These are phyloP conservation scores for Platycheirus albimanus DNA, from an alignment of 2,888 invertebrate genomes.

Conservation along the genomic window DNA sequence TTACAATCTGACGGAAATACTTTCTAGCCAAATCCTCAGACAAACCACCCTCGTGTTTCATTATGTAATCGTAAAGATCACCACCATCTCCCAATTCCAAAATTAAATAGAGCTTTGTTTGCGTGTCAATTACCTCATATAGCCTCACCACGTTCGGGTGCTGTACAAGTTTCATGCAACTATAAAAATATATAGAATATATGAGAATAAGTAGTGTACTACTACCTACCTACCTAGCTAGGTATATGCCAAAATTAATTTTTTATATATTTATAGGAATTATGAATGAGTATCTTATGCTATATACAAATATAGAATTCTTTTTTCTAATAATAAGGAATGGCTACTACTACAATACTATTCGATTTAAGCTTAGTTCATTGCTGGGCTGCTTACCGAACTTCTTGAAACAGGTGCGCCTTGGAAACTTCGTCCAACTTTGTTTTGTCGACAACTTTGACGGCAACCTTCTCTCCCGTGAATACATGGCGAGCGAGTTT, in stretches of 20 bases:
- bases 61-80: constrained; percentile 99
- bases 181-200: constrained; percentile 76
- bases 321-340: constrained; percentile 52
- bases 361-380: too few relatives aligned
- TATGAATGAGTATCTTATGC: too few relatives aligned
- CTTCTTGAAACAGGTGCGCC: constrained; percentile 98
- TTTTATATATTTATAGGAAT: constrained; percentile 15
- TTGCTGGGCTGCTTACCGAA: constrained; percentile 85
- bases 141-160: constrained; percentile 99
- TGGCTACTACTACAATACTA: too few relatives aligned
- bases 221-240: too few relatives aligned
- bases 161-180: constrained; percentile 99
- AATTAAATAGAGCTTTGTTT: constrained; percentile 98
- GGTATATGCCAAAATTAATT: constrained; percentile 22
- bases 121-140: constrained; percentile 99
- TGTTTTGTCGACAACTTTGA: constrained; percentile 99
- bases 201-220: background rate
- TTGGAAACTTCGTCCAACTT: constrained; percentile 98
- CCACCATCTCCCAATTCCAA: constrained; percentile 99
- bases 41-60: constrained; percentile 96
- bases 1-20: constrained; percentile 98
- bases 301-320: too few relatives aligned
- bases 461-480: constrained; percentile 98
- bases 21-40: constrained; percentile 92
- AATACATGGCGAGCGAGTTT: constrained; percentile 99